Base-by-base conservation (phyloP, 2,888 invertebrate species). In the Meandrusa payeni region DNA sequence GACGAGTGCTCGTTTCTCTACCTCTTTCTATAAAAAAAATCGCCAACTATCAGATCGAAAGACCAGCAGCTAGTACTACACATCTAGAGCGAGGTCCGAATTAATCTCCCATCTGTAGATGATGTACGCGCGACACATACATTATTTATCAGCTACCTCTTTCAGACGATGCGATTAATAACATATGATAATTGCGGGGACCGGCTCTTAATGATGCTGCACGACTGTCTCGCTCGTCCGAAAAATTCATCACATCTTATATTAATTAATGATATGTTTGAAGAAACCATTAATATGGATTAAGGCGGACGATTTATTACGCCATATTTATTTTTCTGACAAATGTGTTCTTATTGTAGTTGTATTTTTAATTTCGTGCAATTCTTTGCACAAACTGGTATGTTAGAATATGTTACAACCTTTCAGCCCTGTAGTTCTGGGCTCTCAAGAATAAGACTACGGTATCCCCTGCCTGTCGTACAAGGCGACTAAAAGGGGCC, bases 121-220 rank as follows among this genome's bases (percentile, higher is more conserved):
- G n/a, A n/a, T n/a, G n/a, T n/a, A n/a, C n/a, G n/a, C n/a, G n/a
- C n/a, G 33, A 22, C 34, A 12, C 39, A 22, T 17, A 37, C 29
- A 22, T 24, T 47, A 38, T 29, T 36, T 22, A 19, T 57, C 48
- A 5, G 26, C 40, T 12, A 46, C 71, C 76, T 55, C 64, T 52
- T 52, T 76, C 65, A 34, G 61, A 42, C 64, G 45, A 64, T 55
- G 73, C 76, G 77, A 80, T 80, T 80, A 80, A 79, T 80, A 78
- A 80, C 78, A 76, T 74, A 80, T 78, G 76, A 77, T 76, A 70
- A 68, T 72, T 65, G 62, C 58, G 66, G 68, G 69, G 70, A 64
- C 59, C 64, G 74, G 69, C 64, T 77, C 78, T 79, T 79, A 70
- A 68, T 74, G 79, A 69, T 68, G 61, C 69, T 70, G 62, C 61